Conservation (phyloP, 2,797 vertebrate species). For the Siniperca undulata region DNA sequence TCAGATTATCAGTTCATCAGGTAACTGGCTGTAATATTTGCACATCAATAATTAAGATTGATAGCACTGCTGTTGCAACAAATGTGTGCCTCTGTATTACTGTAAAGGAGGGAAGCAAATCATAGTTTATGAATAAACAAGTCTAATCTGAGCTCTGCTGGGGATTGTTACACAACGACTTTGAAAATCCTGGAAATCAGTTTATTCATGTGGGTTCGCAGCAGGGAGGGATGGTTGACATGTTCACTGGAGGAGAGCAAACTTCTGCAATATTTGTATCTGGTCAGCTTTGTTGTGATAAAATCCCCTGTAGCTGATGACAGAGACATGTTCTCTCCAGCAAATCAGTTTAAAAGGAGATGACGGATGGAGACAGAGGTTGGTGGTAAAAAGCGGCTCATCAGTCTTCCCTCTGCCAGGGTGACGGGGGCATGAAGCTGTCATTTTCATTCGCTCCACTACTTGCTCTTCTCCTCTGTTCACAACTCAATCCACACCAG, state of each 20-base stretch:
- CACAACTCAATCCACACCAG: conserved; percentile 56
- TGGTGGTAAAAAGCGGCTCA: conserved; percentile 56
- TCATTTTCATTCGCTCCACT: conserved; percentile 69
- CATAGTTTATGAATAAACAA: conserved; percentile 59
- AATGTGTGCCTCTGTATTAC: conserved; percentile 35
- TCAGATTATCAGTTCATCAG: conserved; percentile 52
- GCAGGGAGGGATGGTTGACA: conserved; percentile 41
- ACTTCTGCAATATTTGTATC: conserved; percentile 60
- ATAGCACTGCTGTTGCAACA: conserved; percentile 25
- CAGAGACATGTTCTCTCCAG: conserved; percentile 65
- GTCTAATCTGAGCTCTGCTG: conserved; percentile 62
- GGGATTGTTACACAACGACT: conserved; percentile 57
- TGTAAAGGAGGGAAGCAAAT: conserved; percentile 39
- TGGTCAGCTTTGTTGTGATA: conserved; percentile 71
- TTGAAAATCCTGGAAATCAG: conserved; percentile 68
- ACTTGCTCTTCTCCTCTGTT: conserved; percentile 53
- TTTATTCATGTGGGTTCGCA: conserved; percentile 65
- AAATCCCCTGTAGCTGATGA: conserved; percentile 71
- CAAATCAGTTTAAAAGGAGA: conserved; percentile 71
- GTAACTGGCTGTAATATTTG: conserved; percentile 33
- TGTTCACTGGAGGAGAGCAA: conserved; percentile 64
- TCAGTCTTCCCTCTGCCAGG: conserved; percentile 63
- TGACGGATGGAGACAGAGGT: conserved; percentile 65
- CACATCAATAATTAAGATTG: conserved; percentile 48
- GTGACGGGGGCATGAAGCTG: conserved; percentile 62